Conservation (phyloP, 1,140 invertebrate species). For the Hylyphantes graminicola region DNA sequence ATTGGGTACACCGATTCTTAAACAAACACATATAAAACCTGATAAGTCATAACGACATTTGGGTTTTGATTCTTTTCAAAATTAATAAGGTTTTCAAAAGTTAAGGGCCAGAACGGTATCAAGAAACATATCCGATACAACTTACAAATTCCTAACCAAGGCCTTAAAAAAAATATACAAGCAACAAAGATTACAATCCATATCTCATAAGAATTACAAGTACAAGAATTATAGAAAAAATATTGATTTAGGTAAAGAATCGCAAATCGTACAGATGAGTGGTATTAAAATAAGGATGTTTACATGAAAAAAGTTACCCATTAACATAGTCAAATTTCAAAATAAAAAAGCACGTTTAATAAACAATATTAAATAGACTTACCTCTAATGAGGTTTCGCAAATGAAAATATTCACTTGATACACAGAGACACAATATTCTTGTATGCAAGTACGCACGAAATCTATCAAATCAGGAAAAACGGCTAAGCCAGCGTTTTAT, state of each 20-base stretch:
- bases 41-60: background rate
- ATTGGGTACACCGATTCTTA: background rate
- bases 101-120: background rate
- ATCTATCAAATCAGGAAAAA: background rate
- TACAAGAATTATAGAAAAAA: no score
- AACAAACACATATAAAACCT: background rate
- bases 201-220: no score
- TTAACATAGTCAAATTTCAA: background rate
- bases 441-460: background rate
- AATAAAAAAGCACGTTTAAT: background rate
- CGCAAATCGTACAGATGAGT: no score
- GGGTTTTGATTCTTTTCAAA: no score
- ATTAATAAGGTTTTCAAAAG: no score
- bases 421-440: background rate
- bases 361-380: background rate
- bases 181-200: background rate
- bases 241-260: no score
- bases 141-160: background rate
- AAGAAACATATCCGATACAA: background rate
- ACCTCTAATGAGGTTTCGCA: background rate
- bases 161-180: background rate
- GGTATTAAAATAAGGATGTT: no score
- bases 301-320: no score
- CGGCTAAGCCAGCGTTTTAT: background rate
- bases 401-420: background rate